Evolutionary conservation across 1,140 invertebrate species (phyloP).

Genomic region (Pseudomyrmex cubaensis): DNA sequence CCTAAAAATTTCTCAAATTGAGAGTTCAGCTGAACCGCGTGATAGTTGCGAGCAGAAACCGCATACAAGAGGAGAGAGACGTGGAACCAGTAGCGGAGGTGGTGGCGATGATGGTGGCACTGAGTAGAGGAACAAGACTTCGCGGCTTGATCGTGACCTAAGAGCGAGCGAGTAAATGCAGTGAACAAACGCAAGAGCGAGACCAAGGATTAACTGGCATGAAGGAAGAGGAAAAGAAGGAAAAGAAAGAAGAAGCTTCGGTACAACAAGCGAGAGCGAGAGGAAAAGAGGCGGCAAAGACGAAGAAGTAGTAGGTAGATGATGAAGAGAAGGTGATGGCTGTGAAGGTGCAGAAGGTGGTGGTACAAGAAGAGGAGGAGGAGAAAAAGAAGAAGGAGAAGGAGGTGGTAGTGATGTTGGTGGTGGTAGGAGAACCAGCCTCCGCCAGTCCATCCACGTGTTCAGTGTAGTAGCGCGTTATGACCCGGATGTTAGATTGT

Average conservation of each 20-base stretch:
- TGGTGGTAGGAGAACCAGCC: constrained; percentile 81
- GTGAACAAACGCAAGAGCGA: constrained; percentile 12
- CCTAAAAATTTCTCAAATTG: constrained; percentile 57
- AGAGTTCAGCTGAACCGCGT: constrained; percentile 39
- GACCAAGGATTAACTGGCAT: constrained; percentile 55
- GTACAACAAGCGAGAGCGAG: constrained; percentile 29
- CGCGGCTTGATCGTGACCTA: constrained; percentile 65
- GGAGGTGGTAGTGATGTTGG: constrained; percentile 65
- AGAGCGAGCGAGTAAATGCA: constrained; percentile 42
- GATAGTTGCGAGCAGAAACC: constrained; percentile 53
- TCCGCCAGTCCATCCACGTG: constrained; percentile 84
- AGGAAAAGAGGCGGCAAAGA: constrained; percentile 32
- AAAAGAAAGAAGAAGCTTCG: constrained; percentile 45
- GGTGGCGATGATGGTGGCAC: constrained; percentile 64
- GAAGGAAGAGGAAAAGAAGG: constrained; percentile 46
- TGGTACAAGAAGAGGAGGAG: constrained; percentile 45
- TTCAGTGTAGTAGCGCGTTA: constrained; percentile 86
- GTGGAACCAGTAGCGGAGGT: constrained; percentile 64
- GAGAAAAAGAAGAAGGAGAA: constrained; percentile 63
- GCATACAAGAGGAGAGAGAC: constrained; percentile 63
- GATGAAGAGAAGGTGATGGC: constrained; percentile 55
- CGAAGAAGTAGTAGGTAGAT: constrained; percentile 57
- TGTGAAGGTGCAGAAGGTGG: constrained; percentile 34
- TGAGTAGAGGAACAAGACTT: constrained; percentile 68
- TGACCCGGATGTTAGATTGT: constrained; percentile 86